phyloP scores from a whole-genome alignment of 2,888 invertebrate genomes.

The Pseudeuparius sepicola region DNA sequence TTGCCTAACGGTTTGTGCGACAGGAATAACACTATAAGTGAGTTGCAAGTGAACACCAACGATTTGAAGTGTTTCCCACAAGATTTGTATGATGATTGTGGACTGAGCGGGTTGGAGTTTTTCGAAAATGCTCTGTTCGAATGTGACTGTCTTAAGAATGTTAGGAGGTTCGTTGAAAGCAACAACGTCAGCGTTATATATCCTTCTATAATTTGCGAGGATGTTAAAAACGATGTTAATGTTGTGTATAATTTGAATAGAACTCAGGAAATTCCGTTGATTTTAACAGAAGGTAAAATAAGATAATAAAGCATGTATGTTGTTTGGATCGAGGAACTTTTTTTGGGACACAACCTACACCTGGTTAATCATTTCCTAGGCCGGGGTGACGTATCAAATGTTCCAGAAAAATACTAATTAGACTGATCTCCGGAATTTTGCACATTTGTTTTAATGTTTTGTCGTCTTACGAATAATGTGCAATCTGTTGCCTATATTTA shows the following conservation, averaged over 20 bases:
- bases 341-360: too few relatives aligned
- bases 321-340: too few relatives aligned
- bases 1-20: slow-evolving; percentile 26
- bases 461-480: too few relatives aligned
- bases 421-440: too few relatives aligned
- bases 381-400: too few relatives aligned
- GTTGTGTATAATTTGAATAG: slow-evolving; percentile 28
- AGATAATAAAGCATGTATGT: too few relatives aligned
- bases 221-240: slow-evolving; percentile 24
- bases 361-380: too few relatives aligned
- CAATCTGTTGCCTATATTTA: too few relatives aligned
- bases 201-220: slow-evolving; percentile 29
- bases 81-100: slow-evolving; percentile 18
- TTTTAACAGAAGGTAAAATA: slow-evolving; percentile 17
- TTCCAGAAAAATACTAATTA: too few relatives aligned
- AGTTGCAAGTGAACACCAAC: slow-evolving; percentile 29
- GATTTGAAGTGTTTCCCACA: slow-evolving; percentile 29
- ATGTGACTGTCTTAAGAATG: slow-evolving; percentile 29
- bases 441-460: too few relatives aligned
- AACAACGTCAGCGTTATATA: slow-evolving; percentile 26
- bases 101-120: slow-evolving; percentile 26
- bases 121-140: slow-evolving; percentile 28
- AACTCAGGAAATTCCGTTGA: slow-evolving; percentile 27
- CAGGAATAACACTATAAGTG: slow-evolving; percentile 25
- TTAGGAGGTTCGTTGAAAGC: slow-evolving; percentile 26